Evolutionary conservation across 2,888 invertebrate genomes (phyloP), one percentile per base, ranked within the genome.

Genomic region (Amphipyra berbera): DNA sequence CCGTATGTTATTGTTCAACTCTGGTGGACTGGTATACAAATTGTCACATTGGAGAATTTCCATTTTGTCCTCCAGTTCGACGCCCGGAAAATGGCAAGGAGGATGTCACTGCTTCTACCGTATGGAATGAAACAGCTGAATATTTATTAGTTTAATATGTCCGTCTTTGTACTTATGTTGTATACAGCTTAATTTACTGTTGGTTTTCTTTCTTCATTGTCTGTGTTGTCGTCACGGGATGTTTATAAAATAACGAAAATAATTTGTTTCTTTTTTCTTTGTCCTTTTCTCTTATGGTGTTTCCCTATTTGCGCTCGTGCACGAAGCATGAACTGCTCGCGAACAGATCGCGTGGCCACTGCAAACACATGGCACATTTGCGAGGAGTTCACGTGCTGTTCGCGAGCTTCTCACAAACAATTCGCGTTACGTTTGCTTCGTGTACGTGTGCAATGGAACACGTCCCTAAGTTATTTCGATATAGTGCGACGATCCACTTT

Each of bases 131-230:
- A 62, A 52, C 46, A 61, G 59, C 62, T 67, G 77, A 73, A 80
- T 77, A 80, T 80, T 77, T 79, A 79, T 79, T 72, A 61, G 71
- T 79, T 69, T 75, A 77, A 79, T 68, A 79, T 70, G 68, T 73
- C 55, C 68, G 64, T 66, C 65, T 74, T 56, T 63, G 50, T 68
- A 21, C 35, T 66, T 63, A 52, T 55, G 49, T 54, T 49, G 52
- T 55, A 40, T 62, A 65, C 59, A 60, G 27, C 61, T 65, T 72
- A 52, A 58, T 73, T 75, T 67, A 46, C 35, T 67, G 57, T 61
- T 49, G 45, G 47, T 30, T 54, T 65, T 57, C 30, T 56, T 47
- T n/a, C 41, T 48, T 48, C 42, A 55, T 61, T 55, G 40, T 48
- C 46, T 48, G 15, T 54, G n/a, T 42, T 57, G 42, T 46, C 44